Base-by-base conservation (phyloP, 35 echinoderm and acorn worm species). In the Chiridota heheva region DNA sequence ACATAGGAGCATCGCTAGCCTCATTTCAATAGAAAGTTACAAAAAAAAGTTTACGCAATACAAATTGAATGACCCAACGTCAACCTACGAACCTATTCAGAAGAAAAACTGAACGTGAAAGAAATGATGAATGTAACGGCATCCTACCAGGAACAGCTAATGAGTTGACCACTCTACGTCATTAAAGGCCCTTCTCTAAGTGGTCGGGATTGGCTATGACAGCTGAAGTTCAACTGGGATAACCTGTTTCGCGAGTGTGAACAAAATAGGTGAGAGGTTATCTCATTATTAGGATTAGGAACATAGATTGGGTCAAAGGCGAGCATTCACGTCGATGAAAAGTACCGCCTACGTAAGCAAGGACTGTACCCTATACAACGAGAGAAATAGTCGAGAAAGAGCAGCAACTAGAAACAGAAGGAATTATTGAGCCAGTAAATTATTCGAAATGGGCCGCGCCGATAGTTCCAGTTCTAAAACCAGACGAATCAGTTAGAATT, bases 361-460 rank as follows among this genome's bases (percentile, higher is more conserved):
- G 88, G 12, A 73, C 43, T 55, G 81, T 91, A 2, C 72, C 88
- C 15, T 91, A 62, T 78, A 45, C 81, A 36, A 22, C 86, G n/a
- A 45, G 39, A 24, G 17, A 22, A 5, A 16, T 25, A 1, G 73
- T 81, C 1, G 46, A 49, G 18, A 35, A 67, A 18, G 76, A 88
- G 35, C 15, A 36, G 5, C 15, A 38, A 53, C 42, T 76, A 36
- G 53, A 76, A 36, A 41, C 32, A 18, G 42, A 58, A 22, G 27
- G 45, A 12, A 78, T 87, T 0, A 69, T 87, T 10, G 73, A 66
- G 34, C 43, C 58, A 15, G 44, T 87, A 17, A 26, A 67, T 41
- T 42, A 5, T 22, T 17, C 60, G 17, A 65, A 70, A 17, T 88
- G 74, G 85, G 85, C 76, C 16, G 43, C 85, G 32, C 85, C 85